These are phyloP conservation scores for Drosophila anceps DNA, from an alignment of 2,888 invertebrate species.

Conservation along the genomic window DNA sequence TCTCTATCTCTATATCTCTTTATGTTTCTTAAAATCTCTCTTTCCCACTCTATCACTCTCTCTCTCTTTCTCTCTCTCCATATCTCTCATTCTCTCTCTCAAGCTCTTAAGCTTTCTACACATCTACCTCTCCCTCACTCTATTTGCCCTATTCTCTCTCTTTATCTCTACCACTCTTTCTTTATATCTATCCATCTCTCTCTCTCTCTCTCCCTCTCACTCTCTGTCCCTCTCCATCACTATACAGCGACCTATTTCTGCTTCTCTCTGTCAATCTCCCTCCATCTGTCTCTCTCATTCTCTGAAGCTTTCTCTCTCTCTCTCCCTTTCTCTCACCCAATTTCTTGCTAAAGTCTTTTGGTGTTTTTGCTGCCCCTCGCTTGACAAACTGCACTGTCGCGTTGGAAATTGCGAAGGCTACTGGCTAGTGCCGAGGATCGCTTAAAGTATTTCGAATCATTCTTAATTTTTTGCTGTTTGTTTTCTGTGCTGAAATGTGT, in stretches of 20 bases:
- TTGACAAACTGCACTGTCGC: slow-evolving; percentile 82
- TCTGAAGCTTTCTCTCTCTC: background rate
- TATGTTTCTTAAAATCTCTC: too few relatives aligned
- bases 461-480: slow-evolving; percentile 1
- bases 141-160: too few relatives aligned
- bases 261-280: background rate
- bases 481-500: slow-evolving; percentile 58
- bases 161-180: background rate
- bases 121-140: background rate
- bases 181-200: too few relatives aligned
- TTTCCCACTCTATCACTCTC: background rate
- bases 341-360: background rate
- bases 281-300: background rate
- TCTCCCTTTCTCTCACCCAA: background rate
- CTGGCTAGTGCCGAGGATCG: slow-evolving; percentile 13
- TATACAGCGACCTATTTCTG: too few relatives aligned
- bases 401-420: slow-evolving; percentile 61
- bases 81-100: background rate
- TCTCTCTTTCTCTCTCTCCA: background rate
- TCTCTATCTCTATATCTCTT: background rate
- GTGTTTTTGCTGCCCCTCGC: slow-evolving; percentile 32
- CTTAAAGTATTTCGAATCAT: slow-evolving; percentile 45
- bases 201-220: background rate
- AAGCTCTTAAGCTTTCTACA: too few relatives aligned
- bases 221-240: background rate